phyloP scores from a whole-genome alignment of 2,888 invertebrate species.

The Steinernema carpocapsae region DNA sequence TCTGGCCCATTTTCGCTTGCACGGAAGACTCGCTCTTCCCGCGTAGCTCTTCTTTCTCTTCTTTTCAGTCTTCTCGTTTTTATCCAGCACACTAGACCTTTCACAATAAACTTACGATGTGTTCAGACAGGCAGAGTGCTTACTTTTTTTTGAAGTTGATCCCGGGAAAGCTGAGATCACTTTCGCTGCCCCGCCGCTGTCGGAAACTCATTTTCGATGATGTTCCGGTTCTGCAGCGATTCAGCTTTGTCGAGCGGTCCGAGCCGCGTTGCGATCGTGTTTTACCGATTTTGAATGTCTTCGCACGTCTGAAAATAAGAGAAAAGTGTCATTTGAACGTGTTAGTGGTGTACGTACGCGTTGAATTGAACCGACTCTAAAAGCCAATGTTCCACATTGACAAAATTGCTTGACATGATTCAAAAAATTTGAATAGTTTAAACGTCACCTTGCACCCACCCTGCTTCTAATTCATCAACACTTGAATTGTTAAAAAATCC shows the following conservation, averaged over 20 bases:
- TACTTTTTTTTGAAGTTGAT: background rate
- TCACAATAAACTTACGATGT: background rate
- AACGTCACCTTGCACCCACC: no score
- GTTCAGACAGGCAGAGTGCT: background rate
- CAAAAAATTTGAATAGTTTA: no score
- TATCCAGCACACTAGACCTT: background rate
- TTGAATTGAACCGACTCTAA: no score
- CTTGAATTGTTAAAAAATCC: no score
- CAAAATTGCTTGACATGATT: no score
- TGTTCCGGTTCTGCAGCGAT: background rate
- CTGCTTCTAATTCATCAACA: no score
- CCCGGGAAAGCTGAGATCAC: slow-evolving; percentile 13
- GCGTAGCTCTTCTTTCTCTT: slow-evolving; percentile 7
- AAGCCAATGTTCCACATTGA: no score
- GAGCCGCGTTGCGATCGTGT: background rate
- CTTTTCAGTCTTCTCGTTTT: slow-evolving; percentile 8
- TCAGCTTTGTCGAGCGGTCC: slow-evolving; percentile 20
- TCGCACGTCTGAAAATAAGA: slow-evolving; percentile 28
- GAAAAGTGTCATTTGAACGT: no score
- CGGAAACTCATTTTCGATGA: slow-evolving; percentile 1
- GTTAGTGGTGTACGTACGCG: no score
- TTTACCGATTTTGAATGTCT: slow-evolving; percentile 3
- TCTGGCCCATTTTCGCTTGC: background rate
- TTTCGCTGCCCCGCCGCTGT: slow-evolving; percentile 20
- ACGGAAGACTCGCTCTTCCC: slow-evolving; percentile 7